Conservation (phyloP, 2,888 invertebrate species). For the Formica aserva region DNA sequence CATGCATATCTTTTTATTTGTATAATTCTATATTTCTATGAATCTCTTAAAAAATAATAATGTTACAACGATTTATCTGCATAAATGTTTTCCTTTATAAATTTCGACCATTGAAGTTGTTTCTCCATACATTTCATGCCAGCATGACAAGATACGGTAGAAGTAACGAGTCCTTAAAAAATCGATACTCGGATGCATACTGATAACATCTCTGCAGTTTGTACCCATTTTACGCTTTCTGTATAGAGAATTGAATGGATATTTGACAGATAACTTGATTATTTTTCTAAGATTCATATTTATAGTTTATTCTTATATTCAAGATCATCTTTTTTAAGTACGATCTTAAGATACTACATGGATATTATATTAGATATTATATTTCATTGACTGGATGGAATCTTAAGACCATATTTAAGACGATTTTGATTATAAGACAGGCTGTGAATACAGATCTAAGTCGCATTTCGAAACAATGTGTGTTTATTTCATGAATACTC, state of each 20-base stretch:
- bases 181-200: neutral
- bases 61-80: neutral
- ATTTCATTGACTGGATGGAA: neutral
- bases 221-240: neutral
- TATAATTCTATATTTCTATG: neutral
- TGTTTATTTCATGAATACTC: neutral
- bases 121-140: neutral
- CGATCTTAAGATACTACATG: neutral
- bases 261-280: neutral
- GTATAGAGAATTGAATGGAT: neutral
- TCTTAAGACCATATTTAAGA: neutral
- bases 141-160: neutral
- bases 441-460: neutral
- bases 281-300: neutral
- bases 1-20: neutral
- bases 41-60: neutral
- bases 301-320: neutral
- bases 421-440: neutral
- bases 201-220: neutral
- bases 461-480: neutral
- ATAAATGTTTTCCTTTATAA: neutral
- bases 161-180: constrained; percentile 21
- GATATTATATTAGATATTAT: too few species aligned
- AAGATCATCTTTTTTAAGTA: neutral
- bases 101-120: neutral